Evolutionary conservation across 2,888 invertebrate genomes (phyloP).

Genomic region (Hyalella azteca): DNA sequence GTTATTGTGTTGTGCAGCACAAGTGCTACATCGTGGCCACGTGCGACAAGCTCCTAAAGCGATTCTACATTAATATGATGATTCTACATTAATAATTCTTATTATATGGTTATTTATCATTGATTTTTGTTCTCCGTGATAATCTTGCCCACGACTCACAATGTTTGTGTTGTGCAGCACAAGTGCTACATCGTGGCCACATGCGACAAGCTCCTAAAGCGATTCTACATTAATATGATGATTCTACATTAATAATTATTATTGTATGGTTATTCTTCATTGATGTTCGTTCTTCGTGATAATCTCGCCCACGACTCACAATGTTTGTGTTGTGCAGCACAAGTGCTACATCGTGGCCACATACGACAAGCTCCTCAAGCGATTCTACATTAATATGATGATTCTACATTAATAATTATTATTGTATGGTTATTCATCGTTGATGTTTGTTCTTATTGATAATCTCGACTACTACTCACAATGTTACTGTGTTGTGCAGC

Average conservation of each 20-base stretch:
- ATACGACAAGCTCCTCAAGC: constrained; percentile 95
- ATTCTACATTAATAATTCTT: no score
- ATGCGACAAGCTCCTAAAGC: constrained; percentile 95
- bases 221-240: constrained; percentile 95
- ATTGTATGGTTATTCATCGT: no score
- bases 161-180: constrained; percentile 74
- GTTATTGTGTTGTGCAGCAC: constrained; percentile 74
- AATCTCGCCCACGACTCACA: no score
- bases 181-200: constrained; percentile 99
- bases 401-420: no score
- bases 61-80: constrained; percentile 95
- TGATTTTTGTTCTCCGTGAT: no score
- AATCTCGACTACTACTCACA: no score
- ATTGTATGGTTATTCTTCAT: no score
- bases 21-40: constrained; percentile 99
- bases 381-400: constrained; percentile 95
- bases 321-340: constrained; percentile 74
- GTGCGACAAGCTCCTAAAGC: constrained; percentile 95
- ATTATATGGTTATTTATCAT: no score
- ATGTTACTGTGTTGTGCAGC: constrained; percentile 69
- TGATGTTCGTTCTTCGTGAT: no score
- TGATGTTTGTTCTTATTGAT: no score
- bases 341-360: constrained; percentile 99
- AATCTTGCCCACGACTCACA: no score
- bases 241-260: no score